Base-by-base conservation (phyloP, 2,113 vertebrate species). In the Esox niger region DNA sequence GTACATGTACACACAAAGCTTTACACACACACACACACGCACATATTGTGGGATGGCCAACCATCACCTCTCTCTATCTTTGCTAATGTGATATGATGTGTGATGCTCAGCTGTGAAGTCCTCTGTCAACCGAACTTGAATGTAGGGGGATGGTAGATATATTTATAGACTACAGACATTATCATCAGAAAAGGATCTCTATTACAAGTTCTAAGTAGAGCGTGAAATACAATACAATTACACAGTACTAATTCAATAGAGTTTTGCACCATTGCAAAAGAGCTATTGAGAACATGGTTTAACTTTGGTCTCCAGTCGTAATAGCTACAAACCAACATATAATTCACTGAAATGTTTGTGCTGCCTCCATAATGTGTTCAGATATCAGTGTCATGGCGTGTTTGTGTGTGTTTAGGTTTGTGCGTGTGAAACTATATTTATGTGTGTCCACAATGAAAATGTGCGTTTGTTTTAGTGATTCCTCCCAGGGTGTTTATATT, bases 11-110 rank as follows among this genome's bases (percentile, higher is more conserved):
- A 43, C 0, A 17, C 38, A 43, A 10, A 43, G 13, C 10, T 10
- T 11, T 15, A 46, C 43, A 11, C 43, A 7, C 43, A 54, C 49
- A 23, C 49, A 23, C 49, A 27, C 54, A 27, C 54, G 2, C 25
- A 27, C n/a, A 27, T 10, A 49, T 11, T 38, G 35, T 11, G 35
- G 35, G 5, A 38, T 38, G 35, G 4, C 47, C 25, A 25, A 9
- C 1, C 54, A 27, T n/a, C n/a, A n/a, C n/a, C 54, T 9, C 31
- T 4, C 30, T 23, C 30, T 61, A 30, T 33, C 26, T 17, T 6
- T 10, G 7, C 59, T 61, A 31, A 61, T 61, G 15, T 35, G 59
- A 61, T 15, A 23, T 61, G 59, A 61, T 61, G 59, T 61, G 31
- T 35, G 31, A 35, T 33, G n/a, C 59, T 61, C 30, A 31, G 29